Conservation (phyloP, 2,888 invertebrate species). For the Encarsia formosa region DNA sequence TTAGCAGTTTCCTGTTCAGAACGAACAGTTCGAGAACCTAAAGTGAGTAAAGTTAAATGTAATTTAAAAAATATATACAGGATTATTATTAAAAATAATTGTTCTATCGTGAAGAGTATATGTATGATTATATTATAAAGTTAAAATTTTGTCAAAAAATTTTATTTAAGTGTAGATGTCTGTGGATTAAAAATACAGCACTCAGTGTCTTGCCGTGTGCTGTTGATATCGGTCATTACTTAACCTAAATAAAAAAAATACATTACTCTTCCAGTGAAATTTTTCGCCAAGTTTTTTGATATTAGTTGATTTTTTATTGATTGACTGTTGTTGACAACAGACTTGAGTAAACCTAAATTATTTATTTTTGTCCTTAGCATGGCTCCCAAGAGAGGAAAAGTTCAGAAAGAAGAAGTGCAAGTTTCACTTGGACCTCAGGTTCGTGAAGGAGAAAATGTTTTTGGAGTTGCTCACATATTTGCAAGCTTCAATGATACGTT, state of each 20-base stretch:
- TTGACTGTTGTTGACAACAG: no score
- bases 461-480: slow-evolving; percentile 99
- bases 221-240: neutral
- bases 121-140: neutral
- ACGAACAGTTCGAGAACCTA: slow-evolving; percentile 5
- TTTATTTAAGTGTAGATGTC: slow-evolving; percentile 30
- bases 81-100: slow-evolving; percentile 14
- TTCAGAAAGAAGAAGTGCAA: slow-evolving; percentile 94
- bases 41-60: slow-evolving; percentile 11
- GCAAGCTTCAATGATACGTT: slow-evolving; percentile 99
- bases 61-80: slow-evolving; percentile 20
- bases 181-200: slow-evolving; percentile 33
- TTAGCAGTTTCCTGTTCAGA: slow-evolving; percentile 14
- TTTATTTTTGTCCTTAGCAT: slow-evolving; percentile 55
- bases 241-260: no score
- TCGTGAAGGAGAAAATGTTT: slow-evolving; percentile 94
- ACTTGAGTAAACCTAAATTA: no score
- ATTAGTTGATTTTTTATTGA: no score
- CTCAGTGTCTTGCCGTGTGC: slow-evolving; percentile 15
- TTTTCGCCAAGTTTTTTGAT: no score
- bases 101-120: neutral
- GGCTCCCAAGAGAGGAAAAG: slow-evolving; percentile 98
- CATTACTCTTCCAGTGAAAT: no score
- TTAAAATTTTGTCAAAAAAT: neutral
- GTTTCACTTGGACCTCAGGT: slow-evolving; percentile 94